phyloP scores from a whole-genome alignment of 2,888 invertebrate genomes.

The Netelia fuscicornis region DNA sequence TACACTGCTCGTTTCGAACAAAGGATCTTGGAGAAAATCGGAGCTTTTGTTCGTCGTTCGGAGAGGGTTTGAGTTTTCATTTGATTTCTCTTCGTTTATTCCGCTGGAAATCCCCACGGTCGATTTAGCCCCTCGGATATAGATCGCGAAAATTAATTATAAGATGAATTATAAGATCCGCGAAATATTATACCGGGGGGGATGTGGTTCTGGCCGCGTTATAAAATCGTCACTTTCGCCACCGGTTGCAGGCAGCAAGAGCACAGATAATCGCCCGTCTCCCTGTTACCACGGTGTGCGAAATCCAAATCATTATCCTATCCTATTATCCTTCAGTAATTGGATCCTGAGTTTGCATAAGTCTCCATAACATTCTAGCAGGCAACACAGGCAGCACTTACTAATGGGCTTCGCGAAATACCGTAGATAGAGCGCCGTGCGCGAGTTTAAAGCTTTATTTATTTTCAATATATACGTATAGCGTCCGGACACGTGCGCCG shows the following conservation, averaged over 20 bases:
- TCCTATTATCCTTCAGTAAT: slow-evolving; percentile 65
- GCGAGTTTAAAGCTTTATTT: slow-evolving; percentile 51
- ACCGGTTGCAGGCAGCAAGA: slow-evolving; percentile 9
- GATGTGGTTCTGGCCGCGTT: neutral
- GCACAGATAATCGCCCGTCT: slow-evolving; percentile 8
- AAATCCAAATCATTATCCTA: slow-evolving; percentile 60
- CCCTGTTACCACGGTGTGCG: slow-evolving; percentile 14
- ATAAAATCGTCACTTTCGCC: slow-evolving; percentile 40
- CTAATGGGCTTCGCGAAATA: slow-evolving; percentile 56
- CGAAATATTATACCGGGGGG: slow-evolving; percentile 17
- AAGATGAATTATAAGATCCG: neutral
- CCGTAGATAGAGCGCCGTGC: neutral
- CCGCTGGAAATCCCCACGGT: neutral
- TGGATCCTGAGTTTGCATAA: slow-evolving; percentile 68
- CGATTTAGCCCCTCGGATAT: neutral
- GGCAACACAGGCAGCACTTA: slow-evolving; percentile 53
- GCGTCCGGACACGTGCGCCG: slow-evolving; percentile 7
- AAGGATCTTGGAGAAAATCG: neutral
- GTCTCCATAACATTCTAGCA: slow-evolving; percentile 60
- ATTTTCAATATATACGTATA: slow-evolving; percentile 49
- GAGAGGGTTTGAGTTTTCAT: neutral
- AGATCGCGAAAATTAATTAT: neutral
- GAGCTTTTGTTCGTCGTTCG: neutral
- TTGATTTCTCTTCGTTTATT: neutral
- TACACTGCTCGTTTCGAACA: neutral